phyloP scores from a whole-genome alignment of 2,113 vertebrate species.

The Dasypus novemcinctus region DNA sequence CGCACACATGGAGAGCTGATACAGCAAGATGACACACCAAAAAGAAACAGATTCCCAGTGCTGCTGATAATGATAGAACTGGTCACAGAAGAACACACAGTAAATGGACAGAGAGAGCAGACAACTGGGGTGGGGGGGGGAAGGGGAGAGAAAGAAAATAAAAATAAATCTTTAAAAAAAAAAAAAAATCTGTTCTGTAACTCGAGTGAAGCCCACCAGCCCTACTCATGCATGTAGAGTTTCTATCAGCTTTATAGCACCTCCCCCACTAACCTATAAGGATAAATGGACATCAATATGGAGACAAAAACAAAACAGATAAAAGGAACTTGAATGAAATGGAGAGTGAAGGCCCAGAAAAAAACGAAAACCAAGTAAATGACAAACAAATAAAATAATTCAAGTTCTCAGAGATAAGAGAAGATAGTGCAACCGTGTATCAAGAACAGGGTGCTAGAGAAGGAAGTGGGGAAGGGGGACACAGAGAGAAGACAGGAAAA shows the following conservation, averaged over 20 bases:
- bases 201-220: not conserved
- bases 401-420: not conserved
- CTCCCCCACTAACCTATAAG: not conserved
- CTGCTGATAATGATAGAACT: no score
- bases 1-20: no score
- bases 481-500: not conserved
- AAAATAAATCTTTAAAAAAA: no score
- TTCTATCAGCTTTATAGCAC: not conserved
- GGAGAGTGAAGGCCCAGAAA: not conserved
- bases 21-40: no score
- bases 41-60: no score
- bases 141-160: no score
- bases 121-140: no score
- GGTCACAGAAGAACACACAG: no score
- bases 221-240: not conserved
- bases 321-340: not conserved
- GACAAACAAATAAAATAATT: not conserved
- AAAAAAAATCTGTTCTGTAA: slow-evolving; percentile 5
- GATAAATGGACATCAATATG: not conserved
- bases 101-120: no score
- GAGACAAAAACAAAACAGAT: not conserved
- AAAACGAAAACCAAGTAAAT: not conserved
- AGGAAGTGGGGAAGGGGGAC: not conserved
- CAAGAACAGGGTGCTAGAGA: not conserved
- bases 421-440: not conserved